Evolutionary conservation across 1,140 invertebrate species (phyloP).

Genomic region (Rhopalosiphum padi): DNA sequence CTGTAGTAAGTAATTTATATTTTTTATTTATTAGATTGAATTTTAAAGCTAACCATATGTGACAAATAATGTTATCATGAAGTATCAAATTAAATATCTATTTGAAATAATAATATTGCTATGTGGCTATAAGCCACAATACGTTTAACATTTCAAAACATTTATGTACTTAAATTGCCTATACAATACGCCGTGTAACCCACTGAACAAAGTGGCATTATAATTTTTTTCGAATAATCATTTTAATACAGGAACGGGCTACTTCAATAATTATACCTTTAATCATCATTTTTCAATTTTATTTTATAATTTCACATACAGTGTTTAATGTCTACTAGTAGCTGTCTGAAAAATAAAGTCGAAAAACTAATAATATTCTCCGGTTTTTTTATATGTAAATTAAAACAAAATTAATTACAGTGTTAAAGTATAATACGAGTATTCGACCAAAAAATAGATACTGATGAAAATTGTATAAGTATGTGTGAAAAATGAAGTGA

Average conservation of each 20-base stretch:
- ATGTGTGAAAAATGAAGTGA: neutral
- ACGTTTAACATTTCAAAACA: conserved; percentile 11
- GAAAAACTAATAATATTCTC: neutral
- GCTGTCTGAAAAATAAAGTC: neutral
- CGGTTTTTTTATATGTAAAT: neutral
- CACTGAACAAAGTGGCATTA: neutral
- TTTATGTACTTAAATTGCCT: conserved; percentile 40
- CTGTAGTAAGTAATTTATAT: neutral
- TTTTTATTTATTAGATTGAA: neutral
- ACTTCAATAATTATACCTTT: no score
- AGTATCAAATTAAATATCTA: neutral
- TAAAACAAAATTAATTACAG: neutral
- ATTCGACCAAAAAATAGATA: neutral
- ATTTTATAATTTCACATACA: neutral
- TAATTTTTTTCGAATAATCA: neutral
- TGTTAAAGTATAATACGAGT: neutral
- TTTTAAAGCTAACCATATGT: neutral
- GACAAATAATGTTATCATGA: neutral
- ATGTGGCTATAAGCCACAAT: neutral
- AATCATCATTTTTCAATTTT: neutral
- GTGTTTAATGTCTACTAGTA: neutral
- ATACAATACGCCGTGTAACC: conserved; percentile 36
- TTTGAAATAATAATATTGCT: neutral
- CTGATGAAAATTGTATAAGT: neutral
- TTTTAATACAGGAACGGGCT: neutral